Conservation (phyloP, 2,888 invertebrate genomes). For the Sminthurinus aureus region DNA sequence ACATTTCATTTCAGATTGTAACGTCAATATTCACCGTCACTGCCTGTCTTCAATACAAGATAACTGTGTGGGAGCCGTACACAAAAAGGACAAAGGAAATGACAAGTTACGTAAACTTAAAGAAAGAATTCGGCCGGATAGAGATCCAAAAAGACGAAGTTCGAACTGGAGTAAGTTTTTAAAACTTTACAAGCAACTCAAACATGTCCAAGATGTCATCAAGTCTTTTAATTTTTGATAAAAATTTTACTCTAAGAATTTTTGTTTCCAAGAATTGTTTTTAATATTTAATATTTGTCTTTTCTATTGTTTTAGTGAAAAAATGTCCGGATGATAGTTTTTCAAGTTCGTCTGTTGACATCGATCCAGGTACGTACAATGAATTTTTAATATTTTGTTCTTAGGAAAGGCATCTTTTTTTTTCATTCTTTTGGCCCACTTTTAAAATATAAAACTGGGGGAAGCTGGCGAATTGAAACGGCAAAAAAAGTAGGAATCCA, state of each 20-base stretch:
- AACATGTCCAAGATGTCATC: neutral
- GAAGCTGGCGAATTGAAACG: too few relatives aligned
- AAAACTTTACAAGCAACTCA: neutral
- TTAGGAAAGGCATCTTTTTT: neutral
- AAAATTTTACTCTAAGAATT: neutral
- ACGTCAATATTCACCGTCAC: conserved; percentile 82
- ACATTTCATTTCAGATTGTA: conserved; percentile 77
- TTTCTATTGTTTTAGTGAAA: conserved; percentile 24
- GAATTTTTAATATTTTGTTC: neutral
- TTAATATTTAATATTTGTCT: neutral
- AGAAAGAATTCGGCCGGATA: conserved; percentile 69
- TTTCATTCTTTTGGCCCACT: too few relatives aligned
- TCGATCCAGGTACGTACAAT: conserved; percentile 39
- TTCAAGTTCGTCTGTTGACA: conserved; percentile 36
- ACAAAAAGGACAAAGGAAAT: conserved; percentile 70
- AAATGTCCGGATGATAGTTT: conserved; percentile 36
- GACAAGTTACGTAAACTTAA: conserved; percentile 78
- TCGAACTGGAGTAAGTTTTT: conserved; percentile 34
- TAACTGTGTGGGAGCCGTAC: conserved; percentile 73
- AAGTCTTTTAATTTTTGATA: neutral
- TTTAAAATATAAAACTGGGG: too few relatives aligned
- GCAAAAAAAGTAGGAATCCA: too few relatives aligned
- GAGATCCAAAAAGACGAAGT: conserved; percentile 36
- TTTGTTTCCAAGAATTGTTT: neutral
- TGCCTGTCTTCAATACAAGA: conserved; percentile 84